Base-by-base conservation (phyloP, 2,113 vertebrate genomes). In the Lophotis ruficrista region DNA sequence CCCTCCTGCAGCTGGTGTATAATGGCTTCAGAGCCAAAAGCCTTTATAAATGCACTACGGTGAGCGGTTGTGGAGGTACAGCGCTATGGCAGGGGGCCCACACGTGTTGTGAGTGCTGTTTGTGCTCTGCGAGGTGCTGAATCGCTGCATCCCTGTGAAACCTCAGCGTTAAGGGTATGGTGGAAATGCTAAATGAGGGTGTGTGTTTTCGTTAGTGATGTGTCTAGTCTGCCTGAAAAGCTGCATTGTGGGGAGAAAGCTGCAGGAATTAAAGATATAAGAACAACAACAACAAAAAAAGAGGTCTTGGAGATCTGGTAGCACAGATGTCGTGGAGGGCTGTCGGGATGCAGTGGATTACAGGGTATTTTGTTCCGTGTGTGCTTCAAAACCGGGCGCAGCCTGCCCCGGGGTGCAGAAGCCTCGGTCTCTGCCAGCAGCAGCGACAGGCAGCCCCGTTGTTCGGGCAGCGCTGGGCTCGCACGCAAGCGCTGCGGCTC, bases 91-190 rank as follows among this genome's bases (percentile, higher is more conserved):
- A 27, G n/a, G 9, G 53, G 60, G 75, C 16, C 20, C 60, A 30
- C 53, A 1, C 0, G 1, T 25, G 66, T 21, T 7, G 0, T 0
- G 31, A 68, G 79, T 6, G 25, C 47, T 1, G 4, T 13, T 19
- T 38, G 79, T n/a, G 9, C 56, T 62, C 64, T 41, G 54, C 2
- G 3, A 20, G 47, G 54, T 22, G 7, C 41, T 18, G 10, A 43
- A 16, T 37, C 18, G 48, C 60, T 61, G 18, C 47, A 25, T 27
- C 73, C 43, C 54, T 80, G 57, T 27, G 68, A 68, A 61, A 62
- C 16, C 28, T 50, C 7, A 2, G 17, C 27, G 1, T 25, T 15
- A 14, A 54, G 48, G n/a, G 9, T 61, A 1, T 3, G 24, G 24
- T 57, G 25, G 56, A 25, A 85, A 51, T 35, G 25, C 21, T 18